Conservation (phyloP, 2,888 invertebrate genomes). For the Gymnoscelis rufifasciata region DNA sequence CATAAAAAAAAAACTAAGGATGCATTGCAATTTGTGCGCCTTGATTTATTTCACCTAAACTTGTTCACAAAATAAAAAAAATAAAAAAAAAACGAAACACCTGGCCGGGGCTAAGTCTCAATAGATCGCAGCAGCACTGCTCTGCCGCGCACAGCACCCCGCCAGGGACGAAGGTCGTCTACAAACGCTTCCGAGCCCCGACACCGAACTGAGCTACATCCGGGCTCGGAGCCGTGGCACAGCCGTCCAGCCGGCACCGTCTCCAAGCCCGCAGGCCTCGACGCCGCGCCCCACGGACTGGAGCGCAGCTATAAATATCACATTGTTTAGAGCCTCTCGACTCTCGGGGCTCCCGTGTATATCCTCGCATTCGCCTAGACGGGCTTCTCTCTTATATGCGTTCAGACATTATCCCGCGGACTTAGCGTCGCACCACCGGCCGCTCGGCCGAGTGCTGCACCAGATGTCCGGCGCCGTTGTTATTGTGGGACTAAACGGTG, state of each 20-base stretch:
- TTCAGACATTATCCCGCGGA: slow-evolving; percentile 68
- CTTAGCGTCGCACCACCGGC: slow-evolving; percentile 72
- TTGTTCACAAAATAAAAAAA: no score
- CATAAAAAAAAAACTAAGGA: no score
- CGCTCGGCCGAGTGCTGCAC: slow-evolving; percentile 79
- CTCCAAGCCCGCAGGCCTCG: not conserved
- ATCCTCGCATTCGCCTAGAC: slow-evolving; percentile 25
- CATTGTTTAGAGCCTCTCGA: slow-evolving; percentile 62
- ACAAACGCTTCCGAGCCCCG: slow-evolving; percentile 79
- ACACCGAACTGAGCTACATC: slow-evolving; percentile 57
- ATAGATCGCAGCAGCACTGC: slow-evolving; percentile 10
- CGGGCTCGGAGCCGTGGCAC: slow-evolving; percentile 2
- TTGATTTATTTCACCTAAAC: no score
- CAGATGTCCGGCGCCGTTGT: slow-evolving; percentile 45
- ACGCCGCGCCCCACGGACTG: slow-evolving; percentile 43
- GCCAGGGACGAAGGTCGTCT: slow-evolving; percentile 45
- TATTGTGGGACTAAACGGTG: slow-evolving; percentile 62
- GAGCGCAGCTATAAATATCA: slow-evolving; percentile 51
- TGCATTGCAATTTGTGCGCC: no score
- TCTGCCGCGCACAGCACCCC: slow-evolving; percentile 56
- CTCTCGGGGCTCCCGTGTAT: slow-evolving; percentile 61
- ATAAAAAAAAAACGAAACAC: slow-evolving; percentile 29
- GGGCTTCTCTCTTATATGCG: slow-evolving; percentile 78
- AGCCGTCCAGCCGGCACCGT: not conserved
- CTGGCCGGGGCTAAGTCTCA: slow-evolving; percentile 22